A percentile compares a stretch with the other conserved stretches of the same genome.
phyloP scores from a whole-genome alignment of 1,140 invertebrate species.

The Drosophila truncata region DNA sequence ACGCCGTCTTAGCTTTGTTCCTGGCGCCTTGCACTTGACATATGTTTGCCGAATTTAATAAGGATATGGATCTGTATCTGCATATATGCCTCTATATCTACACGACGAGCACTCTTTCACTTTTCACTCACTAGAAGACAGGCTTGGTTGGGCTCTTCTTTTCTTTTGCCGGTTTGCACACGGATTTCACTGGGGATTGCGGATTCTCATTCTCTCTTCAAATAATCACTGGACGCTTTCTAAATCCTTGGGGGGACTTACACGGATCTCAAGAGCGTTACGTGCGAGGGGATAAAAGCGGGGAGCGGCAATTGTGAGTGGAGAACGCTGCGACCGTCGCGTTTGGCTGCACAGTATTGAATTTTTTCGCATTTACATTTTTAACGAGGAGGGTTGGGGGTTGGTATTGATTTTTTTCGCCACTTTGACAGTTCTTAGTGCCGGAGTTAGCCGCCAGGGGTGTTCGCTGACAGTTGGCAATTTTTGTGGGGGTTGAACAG shows the following conservation, averaged over 20 bases:
- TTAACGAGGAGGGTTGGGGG: conserved; percentile 81
- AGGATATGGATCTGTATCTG: conserved; percentile 16
- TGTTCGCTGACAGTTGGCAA: conserved; percentile 40
- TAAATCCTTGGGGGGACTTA: conserved; percentile 16
- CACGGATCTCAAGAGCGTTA: conserved; percentile 29
- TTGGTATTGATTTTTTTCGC: conserved; percentile 80
- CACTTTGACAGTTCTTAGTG: conserved; percentile 57
- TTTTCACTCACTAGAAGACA: conserved; percentile 27
- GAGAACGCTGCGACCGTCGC: conserved; percentile 70
- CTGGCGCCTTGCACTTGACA: conserved; percentile 49
- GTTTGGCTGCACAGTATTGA: conserved; percentile 83
- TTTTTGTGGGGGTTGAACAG: conserved; percentile 55
- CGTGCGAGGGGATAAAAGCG: conserved; percentile 34
- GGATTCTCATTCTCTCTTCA: conserved; percentile 9
- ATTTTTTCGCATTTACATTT: conserved; percentile 84
- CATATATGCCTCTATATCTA: conserved; percentile 7
- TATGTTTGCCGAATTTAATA: conserved; percentile 41
- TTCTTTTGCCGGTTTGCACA: conserved; percentile 36
- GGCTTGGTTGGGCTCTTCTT: background rate
- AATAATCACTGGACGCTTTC: conserved; percentile 1
- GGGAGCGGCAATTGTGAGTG: conserved; percentile 44
- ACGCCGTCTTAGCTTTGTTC: conserved; percentile 38
- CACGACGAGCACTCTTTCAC: conserved; percentile 13
- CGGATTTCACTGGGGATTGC: conserved; percentile 25
- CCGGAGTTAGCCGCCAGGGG: conserved; percentile 39